Evolutionary conservation across 2,888 invertebrate genomes (phyloP).

Genomic region (Trachelus troglodyta): DNA sequence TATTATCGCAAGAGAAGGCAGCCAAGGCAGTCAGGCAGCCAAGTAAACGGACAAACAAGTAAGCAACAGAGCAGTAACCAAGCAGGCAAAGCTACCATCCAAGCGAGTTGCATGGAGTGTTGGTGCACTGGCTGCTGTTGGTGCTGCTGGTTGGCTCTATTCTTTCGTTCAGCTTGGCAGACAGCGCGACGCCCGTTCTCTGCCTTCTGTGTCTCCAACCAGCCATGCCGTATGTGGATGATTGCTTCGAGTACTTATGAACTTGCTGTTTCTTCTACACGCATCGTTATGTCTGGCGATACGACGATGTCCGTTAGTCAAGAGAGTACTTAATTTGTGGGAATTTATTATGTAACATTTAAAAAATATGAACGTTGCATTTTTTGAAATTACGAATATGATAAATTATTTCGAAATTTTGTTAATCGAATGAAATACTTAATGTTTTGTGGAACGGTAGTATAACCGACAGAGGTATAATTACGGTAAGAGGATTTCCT

Average conservation of each 20-base stretch:
- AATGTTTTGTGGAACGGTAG: background rate
- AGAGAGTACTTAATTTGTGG: background rate
- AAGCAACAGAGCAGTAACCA: background rate
- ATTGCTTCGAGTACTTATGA: background rate
- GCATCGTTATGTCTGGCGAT: background rate
- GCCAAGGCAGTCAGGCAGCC: conserved; percentile 16
- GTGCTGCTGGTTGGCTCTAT: background rate
- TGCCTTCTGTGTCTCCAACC: background rate
- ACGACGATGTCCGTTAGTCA: background rate
- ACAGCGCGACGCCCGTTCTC: conserved; percentile 12
- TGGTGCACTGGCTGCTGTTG: background rate
- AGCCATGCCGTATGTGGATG: background rate
- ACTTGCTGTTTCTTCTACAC: background rate
- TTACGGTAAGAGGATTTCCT: background rate
- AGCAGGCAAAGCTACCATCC: background rate
- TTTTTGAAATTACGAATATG: background rate
- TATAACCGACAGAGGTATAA: background rate
- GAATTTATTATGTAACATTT: background rate
- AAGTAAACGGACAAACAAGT: conserved; percentile 20
- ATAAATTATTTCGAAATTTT: background rate
- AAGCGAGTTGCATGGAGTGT: background rate
- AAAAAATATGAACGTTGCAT: background rate
- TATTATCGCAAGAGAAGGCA: conserved; percentile 14
- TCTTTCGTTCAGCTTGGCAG: conserved; percentile 8
- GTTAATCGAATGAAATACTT: background rate